Percentiles rank a stretch among this genome's conserved stretches.
Evolutionary conservation across 2,113 vertebrate genomes (phyloP).

Genomic region (Phylloscopus trochiloides): DNA sequence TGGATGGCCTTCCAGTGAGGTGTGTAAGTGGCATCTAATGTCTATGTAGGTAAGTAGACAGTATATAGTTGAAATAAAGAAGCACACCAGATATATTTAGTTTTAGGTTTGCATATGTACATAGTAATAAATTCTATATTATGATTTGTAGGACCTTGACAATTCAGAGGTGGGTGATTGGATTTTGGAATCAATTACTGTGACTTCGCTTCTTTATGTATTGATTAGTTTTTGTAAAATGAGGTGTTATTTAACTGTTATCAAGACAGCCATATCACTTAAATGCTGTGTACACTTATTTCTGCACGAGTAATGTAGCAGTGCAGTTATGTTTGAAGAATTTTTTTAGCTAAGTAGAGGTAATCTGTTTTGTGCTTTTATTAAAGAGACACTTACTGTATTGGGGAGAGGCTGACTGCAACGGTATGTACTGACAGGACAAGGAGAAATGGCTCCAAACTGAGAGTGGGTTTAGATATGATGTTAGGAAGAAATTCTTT

Average conservation of each 20-base stretch:
- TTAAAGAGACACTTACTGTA: background rate
- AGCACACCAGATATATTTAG: background rate
- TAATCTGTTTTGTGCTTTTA: background rate
- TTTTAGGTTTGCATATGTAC: background rate
- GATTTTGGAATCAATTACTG: background rate
- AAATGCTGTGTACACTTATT: background rate
- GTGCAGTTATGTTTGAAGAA: background rate
- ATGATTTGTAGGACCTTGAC: background rate
- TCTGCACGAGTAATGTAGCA: background rate
- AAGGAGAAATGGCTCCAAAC: background rate
- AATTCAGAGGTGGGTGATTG: background rate
- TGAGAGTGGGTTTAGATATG: background rate
- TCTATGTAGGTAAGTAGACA: background rate
- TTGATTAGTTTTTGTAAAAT: background rate
- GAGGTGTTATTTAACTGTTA: background rate
- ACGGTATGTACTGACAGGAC: background rate
- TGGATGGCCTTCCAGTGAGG: background rate
- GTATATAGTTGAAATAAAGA: background rate
- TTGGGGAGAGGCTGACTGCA: background rate
- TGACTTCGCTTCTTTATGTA: background rate
- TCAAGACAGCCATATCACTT: background rate
- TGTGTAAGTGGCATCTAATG: background rate
- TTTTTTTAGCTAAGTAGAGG: background rate
- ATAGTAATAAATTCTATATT: background rate
- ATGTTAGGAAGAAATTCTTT: background rate